Evolutionary conservation across 2,888 invertebrate genomes (phyloP), one percentile per base, ranked within the genome.

Genomic region (Mellilla xanthometata): DNA sequence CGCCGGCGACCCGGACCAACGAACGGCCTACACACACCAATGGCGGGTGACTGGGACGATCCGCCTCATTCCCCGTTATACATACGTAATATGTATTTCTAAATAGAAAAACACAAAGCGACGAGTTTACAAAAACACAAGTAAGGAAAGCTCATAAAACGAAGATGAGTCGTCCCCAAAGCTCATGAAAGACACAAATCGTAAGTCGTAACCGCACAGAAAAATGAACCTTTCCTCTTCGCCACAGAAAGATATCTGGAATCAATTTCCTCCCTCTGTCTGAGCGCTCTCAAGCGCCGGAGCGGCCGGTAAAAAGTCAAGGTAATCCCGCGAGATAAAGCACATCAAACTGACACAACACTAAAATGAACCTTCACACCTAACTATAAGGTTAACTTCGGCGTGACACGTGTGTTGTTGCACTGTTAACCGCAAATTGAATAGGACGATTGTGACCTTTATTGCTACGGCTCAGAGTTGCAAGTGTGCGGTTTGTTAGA

Each of bases 301-400:
- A 31, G 51, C 39, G 34, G 54, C 49, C 49, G 48, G 39, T 29
- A 35, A 47, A 55, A 55, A 65, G 57, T 65, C 62, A 66, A 64
- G 68, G 66, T 69, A 63, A 66, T 60, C 56, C 61, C 52, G 39
- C 27, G 24, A 56, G 70, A 70, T 68, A 68, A 50, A 54, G 64
- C 69, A 65, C 65, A 60, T 57, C 58, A 42, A 46, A 50, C 49
- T 48, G 34, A 43, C 34, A 42, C 22, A 36, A 24, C 11, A 30
- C 28, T 12, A 10, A 30, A 43, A 34, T 41, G 31, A 36, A 55
- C 46, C 45, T n/a, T 52, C 27, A 24, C n/a, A 26, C 26, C n/a
- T 3, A 10, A 15, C 2, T 12, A 31, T 39, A 38, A 8, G 13
- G 26, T 13, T 13, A 27, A 4, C 8, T 38, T 33, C 41, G 9